phyloP scores from a whole-genome alignment of 64 coral and sea anemone genomes.

The Pocillopora verrucosa region DNA sequence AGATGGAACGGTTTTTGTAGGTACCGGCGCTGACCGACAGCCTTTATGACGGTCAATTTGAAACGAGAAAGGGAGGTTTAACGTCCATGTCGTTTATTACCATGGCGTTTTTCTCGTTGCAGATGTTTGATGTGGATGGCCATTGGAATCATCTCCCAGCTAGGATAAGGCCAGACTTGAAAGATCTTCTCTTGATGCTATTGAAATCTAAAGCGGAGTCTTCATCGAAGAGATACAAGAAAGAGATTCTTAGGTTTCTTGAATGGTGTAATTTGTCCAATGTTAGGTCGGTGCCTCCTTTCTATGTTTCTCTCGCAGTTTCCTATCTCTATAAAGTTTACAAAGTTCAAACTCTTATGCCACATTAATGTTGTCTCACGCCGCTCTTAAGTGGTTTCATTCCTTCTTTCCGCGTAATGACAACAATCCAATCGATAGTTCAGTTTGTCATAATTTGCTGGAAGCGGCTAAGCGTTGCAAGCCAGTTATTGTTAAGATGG shows the following conservation, averaged over 20 bases:
- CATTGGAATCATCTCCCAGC: not conserved
- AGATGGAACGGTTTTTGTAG: too few relatives aligned
- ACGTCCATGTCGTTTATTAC: too few relatives aligned
- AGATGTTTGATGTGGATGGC: not conserved
- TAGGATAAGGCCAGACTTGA: not conserved
- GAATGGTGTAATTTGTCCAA: slow-evolving; percentile 23
- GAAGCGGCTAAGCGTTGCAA: slow-evolving; percentile 14
- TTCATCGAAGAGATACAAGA: slow-evolving; percentile 13
- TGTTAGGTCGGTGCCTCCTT: not conserved
- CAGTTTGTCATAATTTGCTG: slow-evolving; percentile 38
- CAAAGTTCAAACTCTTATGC: slow-evolving; percentile 43
- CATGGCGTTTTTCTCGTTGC: too few relatives aligned
- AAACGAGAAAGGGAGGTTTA: too few relatives aligned
- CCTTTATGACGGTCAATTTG: too few relatives aligned
- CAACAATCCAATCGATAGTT: too few relatives aligned
- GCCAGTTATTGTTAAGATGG: slow-evolving; percentile 24
- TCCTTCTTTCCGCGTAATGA: not conserved
- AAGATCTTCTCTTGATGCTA: not conserved
- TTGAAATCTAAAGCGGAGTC: not conserved
- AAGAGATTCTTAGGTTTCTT: slow-evolving; percentile 60
- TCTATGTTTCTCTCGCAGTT: slow-evolving; percentile 16
- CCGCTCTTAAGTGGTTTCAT: slow-evolving; percentile 23
- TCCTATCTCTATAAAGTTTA: slow-evolving; percentile 61
- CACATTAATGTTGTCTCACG: slow-evolving; percentile 21
- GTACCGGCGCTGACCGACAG: too few relatives aligned